Evolutionary conservation across 2,113 vertebrate species (phyloP).

Genomic region (Tringa solitaria): DNA sequence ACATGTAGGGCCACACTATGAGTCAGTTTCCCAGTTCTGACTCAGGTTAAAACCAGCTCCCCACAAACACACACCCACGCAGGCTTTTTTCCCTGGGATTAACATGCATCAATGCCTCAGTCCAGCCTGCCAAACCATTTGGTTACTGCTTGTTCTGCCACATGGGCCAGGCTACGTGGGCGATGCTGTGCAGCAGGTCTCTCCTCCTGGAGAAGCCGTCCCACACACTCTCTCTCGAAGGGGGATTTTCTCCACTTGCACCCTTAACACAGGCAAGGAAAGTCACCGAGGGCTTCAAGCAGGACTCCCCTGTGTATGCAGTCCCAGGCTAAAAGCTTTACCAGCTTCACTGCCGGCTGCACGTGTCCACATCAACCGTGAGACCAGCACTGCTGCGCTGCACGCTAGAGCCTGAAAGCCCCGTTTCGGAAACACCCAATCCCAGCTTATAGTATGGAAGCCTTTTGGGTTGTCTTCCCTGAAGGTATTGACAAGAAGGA

Average conservation of each 20-base stretch:
- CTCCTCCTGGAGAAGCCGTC: fast-evolving
- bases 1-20: background rate
- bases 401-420: background rate
- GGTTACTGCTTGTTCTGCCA: background rate
- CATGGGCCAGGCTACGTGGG: fast-evolving
- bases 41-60: background rate
- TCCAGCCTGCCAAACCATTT: background rate
- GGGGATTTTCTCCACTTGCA: background rate
- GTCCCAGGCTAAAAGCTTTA: background rate
- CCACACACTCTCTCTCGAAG: fast-evolving
- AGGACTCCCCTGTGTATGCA: background rate
- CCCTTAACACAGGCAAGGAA: background rate
- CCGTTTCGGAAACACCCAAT: background rate
- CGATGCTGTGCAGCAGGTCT: background rate
- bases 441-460: background rate
- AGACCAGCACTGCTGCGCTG: background rate
- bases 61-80: background rate
- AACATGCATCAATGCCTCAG: background rate
- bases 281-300: background rate
- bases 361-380: background rate
- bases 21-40: background rate
- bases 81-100: background rate
- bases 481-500: background rate
- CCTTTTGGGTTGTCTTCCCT: background rate
- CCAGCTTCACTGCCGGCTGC: background rate